A percentile compares a stretch with the other conserved stretches of the same genome.
phyloP scores from a whole-genome alignment of 2,888 invertebrate genomes.

The Pegoplata infirma region DNA sequence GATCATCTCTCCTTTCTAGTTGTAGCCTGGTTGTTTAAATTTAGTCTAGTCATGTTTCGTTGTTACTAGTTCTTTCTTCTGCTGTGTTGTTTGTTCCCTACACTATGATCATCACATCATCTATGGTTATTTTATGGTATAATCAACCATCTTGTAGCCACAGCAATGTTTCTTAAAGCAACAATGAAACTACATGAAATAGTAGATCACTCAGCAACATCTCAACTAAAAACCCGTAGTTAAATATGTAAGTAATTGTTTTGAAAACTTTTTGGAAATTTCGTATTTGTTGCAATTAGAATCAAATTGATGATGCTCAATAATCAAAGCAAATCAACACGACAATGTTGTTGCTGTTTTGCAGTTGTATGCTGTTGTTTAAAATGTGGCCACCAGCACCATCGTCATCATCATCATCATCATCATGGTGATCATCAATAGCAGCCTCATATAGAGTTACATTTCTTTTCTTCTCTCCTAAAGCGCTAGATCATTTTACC shows the following conservation, averaged over 20 bases:
- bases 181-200: constrained; percentile 8
- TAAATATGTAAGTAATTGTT: constrained; percentile 50
- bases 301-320: constrained; percentile 67
- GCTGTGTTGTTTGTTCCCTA: constrained; percentile 41
- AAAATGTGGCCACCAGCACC: constrained; percentile 29
- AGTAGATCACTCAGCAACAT: constrained; percentile 41
- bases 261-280: constrained; percentile 41
- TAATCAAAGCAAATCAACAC: constrained; percentile 67
- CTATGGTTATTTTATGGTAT: constrained; percentile 61
- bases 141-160: constrained; percentile 41
- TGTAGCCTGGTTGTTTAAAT: constrained; percentile 7
- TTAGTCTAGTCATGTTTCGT: constrained; percentile 57
- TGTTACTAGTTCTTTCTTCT: constrained; percentile 33
- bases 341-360: constrained; percentile 59
- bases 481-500: constrained; percentile 2
- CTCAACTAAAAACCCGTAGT: background rate
- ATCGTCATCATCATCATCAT: constrained; percentile 9
- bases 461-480: background rate
- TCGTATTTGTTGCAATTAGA: constrained; percentile 67
- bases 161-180: background rate
- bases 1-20: constrained; percentile 42
- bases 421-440: too few species aligned
- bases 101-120: constrained; percentile 60
- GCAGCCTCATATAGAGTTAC: background rate
- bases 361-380: constrained; percentile 22